phyloP scores from a whole-genome alignment of 2,113 vertebrate genomes.

The Siniperca chuatsi region DNA sequence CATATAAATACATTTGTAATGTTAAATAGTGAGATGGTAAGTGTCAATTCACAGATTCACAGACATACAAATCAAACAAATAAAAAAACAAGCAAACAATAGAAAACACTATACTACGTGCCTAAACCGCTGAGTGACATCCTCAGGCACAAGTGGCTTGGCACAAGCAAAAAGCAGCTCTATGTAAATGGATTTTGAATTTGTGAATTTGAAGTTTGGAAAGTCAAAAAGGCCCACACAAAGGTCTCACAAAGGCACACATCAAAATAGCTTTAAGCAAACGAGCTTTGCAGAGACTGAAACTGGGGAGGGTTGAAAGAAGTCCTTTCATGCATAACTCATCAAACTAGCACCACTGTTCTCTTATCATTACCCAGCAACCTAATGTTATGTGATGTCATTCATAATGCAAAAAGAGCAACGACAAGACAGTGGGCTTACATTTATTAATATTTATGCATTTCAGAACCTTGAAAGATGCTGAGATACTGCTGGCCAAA shows the following conservation, averaged over 20 bases:
- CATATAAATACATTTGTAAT: conserved; percentile 27
- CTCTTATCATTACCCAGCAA: conserved; percentile 79
- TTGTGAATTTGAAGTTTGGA: conserved; percentile 64
- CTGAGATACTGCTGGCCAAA: conserved; percentile 56
- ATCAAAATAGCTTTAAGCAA: conserved; percentile 75
- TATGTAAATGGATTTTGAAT: conserved; percentile 58
- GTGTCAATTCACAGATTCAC: conserved; percentile 39
- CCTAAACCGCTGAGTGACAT: conserved; percentile 27
- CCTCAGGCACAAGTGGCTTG: conserved; percentile 43
- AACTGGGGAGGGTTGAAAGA: conserved; percentile 72
- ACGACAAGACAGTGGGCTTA: conserved; percentile 72
- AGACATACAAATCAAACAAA: conserved; percentile 28
- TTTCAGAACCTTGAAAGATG: conserved; percentile 69
- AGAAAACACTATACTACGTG: background rate
- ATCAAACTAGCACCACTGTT: conserved; percentile 76
- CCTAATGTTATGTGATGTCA: conserved; percentile 79
- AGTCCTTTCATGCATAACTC: conserved; percentile 80
- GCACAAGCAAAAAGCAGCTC: conserved; percentile 33
- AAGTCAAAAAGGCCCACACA: conserved; percentile 72
- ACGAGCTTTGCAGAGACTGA: conserved; percentile 60
- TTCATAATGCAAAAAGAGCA: conserved; percentile 80
- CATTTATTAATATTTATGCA: conserved; percentile 75
- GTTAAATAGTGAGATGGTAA: conserved; percentile 8
- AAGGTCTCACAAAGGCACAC: conserved; percentile 72
- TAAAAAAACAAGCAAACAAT: conserved; percentile 16